Evolutionary conservation across 2,888 invertebrate species (phyloP), one percentile per base, ranked within the genome.

Genomic region (Yponomeuta sedellus): DNA sequence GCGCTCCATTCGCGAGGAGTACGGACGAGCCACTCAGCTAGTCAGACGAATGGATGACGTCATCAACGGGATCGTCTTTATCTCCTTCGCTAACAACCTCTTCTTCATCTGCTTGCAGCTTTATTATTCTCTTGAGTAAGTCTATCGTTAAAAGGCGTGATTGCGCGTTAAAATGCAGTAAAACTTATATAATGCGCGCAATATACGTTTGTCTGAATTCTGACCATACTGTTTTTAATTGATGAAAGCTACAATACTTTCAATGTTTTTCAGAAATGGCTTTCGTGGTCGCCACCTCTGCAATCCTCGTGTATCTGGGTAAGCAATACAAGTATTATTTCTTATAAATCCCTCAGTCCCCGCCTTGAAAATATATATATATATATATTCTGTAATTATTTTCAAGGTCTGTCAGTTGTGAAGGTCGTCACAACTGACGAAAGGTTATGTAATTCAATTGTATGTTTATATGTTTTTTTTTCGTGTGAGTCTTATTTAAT

Each of bases 61-160:
- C 70, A 91, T 95, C 69, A 93, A 94, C 12, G 91, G 92, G 11
- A 82, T 95, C 64, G 92, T 95, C 11, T 88, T 95, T 59, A 87
- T 95, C 11, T 94, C 94, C 2, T 95, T 95, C 72, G 92, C 94
- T 0, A 94, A 93, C 72, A 95, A 95, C 75, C 89, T 95, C 63
- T 95, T 94, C 83, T 95, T 94, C 77, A 93, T 95, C 71, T 95
- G 95, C 68, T 89, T 95, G 40, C 95, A 95, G 73, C 88, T 95
- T 10, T 95, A 94, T 73, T 93, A 95, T 75, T 94, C 94, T 68
- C 90, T 95, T 69, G 93, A 93, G 94, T 94, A 81, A 92, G 92
- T 66, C 11, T 8, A 8, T 34, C 34, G 34, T 34, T 34, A 34
- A 34, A 34, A 34, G 5, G 34, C 34, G 10, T n/a, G n/a, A n/a